Percentiles rank a stretch among this genome's conserved stretches.
phyloP scores from a whole-genome alignment of 2,113 vertebrate species.

The Nematolebias whitei region DNA sequence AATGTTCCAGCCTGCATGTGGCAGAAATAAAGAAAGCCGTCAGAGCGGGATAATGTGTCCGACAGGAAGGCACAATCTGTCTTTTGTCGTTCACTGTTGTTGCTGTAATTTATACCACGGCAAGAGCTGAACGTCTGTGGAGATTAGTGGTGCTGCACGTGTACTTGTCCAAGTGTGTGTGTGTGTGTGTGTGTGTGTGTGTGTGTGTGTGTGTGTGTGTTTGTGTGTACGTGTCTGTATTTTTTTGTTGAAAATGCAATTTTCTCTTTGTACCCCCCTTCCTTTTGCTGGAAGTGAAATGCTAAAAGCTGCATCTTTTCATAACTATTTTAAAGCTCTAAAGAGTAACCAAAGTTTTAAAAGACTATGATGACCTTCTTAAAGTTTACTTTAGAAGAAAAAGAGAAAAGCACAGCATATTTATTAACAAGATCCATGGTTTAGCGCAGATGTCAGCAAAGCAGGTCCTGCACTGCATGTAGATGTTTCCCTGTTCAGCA shows the following conservation, averaged over 20 bases:
- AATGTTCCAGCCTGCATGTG: constrained; percentile 28
- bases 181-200: no score
- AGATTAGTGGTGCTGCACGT: constrained; percentile 6
- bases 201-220: no score
- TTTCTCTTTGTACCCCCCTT: neutral
- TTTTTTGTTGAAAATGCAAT: constrained; percentile 1
- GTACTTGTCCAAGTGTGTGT: constrained; percentile 4
- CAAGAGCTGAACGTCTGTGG: constrained; percentile 9
- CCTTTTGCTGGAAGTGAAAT: neutral
- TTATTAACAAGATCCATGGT: no score
- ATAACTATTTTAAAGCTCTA: no score
- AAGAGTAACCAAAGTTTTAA: no score
- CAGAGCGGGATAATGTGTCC: constrained; percentile 34
- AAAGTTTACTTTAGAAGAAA: no score
- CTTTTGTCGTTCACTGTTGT: constrained; percentile 36
- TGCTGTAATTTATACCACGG: constrained; percentile 20
- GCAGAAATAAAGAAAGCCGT: constrained; percentile 54
- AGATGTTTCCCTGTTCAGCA: no score
- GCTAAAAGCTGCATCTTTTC: neutral
- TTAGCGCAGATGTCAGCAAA: no score
- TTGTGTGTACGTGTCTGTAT: no score
- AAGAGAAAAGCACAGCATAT: no score
- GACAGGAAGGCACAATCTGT: constrained; percentile 31
- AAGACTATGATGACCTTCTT: no score
- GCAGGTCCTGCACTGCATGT: no score